phyloP scores from a whole-genome alignment of 1,140 invertebrate species.

The Eriocheir sinensis region DNA sequence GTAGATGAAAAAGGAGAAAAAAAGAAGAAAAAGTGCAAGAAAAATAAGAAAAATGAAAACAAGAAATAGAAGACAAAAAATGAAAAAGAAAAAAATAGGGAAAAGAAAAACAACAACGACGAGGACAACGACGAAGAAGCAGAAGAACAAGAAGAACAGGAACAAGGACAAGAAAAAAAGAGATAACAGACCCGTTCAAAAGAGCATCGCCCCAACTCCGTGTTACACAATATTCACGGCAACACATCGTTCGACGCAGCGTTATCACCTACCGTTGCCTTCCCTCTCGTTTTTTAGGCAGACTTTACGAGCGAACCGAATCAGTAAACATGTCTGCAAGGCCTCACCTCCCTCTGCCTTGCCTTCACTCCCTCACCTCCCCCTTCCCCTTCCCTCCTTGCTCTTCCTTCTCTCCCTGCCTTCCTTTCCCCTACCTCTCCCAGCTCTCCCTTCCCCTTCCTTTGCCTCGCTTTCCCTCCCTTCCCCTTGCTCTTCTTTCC shows the following conservation, averaged over 20 bases:
- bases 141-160: neutral
- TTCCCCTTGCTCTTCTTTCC: neutral
- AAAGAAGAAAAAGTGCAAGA: neutral
- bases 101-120: no score
- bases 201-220: no score
- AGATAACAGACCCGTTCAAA: neutral
- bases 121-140: no score
- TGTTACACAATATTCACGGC: conserved; percentile 14
- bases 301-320: conserved; percentile 22
- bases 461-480: neutral
- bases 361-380: no score
- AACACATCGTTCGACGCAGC: neutral
- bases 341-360: neutral
- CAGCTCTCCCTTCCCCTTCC: neutral
- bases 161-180: neutral
- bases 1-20: neutral
- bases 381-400: neutral
- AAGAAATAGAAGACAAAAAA: neutral
- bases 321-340: conserved; percentile 15
- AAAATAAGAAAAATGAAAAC: no score
- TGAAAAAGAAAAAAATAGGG: no score
- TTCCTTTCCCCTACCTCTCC: no score
- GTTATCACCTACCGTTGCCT: conserved; percentile 11
- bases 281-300: neutral
- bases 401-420: no score